Base-by-base conservation (phyloP, 2,888 invertebrate genomes). In the Criorhina ranunculi region DNA sequence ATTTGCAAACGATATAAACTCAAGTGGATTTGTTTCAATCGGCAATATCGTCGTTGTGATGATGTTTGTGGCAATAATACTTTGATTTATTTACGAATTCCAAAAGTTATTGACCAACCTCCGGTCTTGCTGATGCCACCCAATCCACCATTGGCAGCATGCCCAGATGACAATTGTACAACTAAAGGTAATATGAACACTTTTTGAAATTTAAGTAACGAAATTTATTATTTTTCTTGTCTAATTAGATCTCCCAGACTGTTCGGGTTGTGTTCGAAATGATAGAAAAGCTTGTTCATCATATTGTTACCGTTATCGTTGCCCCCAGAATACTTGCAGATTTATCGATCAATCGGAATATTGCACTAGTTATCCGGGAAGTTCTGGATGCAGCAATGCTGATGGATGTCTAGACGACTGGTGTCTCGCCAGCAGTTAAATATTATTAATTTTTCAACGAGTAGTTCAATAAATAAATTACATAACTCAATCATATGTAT, bases 1-100 rank as follows among this genome's bases (percentile, higher is more conserved):
- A 77, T 86, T 9, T 87, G 87, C n/a, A 80, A 80, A 12, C 55
- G 60, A 17, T 67, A 67, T 0, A 11, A 3, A 11, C 11, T 19
- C 4, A 79, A 76, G 11, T 87, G 87, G 87, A 53, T 77, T 2
- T 87, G 87, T 12, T 66, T 76, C 2, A 85, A 86, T 70, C 75
- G 83, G 6, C 76, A 76, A 12, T 86, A 87, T 59, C 33, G 53
- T 8, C 72, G 79, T 7, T 87, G 87, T 46, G 87, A 86, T 0
- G 55, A 67, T 0, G 51, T 81, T 59, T 87, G 87, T 53, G 78
- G 51, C 40, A 40, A 11, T 17, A 5, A 60, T 51, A 35, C 76
- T 7, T 6, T 70, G 5, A 59, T 76, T 17, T 83, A 86, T 51
- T 12, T 87, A 29, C 73, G 57, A 44, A 75, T 87, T 17, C 44